Evolutionary conservation across 2,797 vertebrate species (phyloP), one percentile per base, ranked within the genome.

Genomic region (Pseudochirops corinnae): DNA sequence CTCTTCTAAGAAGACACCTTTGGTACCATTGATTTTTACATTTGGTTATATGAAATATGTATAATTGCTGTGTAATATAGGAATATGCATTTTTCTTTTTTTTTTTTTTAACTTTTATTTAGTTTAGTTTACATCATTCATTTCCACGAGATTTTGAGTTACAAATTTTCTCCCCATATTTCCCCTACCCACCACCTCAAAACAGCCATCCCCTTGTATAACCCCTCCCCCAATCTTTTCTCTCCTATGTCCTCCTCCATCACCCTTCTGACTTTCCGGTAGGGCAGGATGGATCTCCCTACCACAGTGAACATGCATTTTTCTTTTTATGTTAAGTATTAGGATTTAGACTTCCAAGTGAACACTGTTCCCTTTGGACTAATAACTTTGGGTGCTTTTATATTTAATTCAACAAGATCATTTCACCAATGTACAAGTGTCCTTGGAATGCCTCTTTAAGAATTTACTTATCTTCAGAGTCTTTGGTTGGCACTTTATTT

Each of bases 1-100:
- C 28, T 24, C 21, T 5, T 2, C 26, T 18, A 11, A 56, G n/a
- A 7, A 56, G 9, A 2, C 2, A 50, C 91, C 52, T 82, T 50
- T 57, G 91, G 87, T 50, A 39, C 90, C 9, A 96, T 29, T 52
- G 95, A 0, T 50, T 56, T 94, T 92, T 96, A 58, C 55, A 50
- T 46, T 93, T 92, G 21, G 55, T 92, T 90, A 53, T 94, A 93
- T 53, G 26, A n/a, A 6, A 21, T 90, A 39, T 55, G 62, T 96
- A 4, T 55, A 74, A 60, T 92, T 94, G 56, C 56, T 67, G 9
- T 29, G 55, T 91, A 29, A 10, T 60, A 16, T 92, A 21, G n/a
- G 74, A 82, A 0, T 58, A 50, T 26, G 46, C 2, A 1, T 24
- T 26, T 39, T 46, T 9, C n/a, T 24, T 39, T 82, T 82, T 39